These are phyloP conservation scores for Aplysina aerophoba DNA, from an alignment of 37 sponge, comb jelly and placozoan genomes.

Conservation along the genomic window DNA sequence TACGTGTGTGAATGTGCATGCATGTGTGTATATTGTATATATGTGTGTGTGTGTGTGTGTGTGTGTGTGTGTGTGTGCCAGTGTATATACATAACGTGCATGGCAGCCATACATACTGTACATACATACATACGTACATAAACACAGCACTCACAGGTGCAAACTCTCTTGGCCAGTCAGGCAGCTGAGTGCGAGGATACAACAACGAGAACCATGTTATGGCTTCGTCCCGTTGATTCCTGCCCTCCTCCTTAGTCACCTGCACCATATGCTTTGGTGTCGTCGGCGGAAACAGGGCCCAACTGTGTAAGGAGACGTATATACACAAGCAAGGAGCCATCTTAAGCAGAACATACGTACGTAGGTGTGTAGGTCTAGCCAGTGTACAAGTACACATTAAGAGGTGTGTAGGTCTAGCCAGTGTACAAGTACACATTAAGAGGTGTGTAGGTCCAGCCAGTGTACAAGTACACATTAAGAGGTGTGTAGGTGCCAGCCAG, in stretches of 20 bases:
- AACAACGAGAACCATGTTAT: slow-evolving; percentile 88
- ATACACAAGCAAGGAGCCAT: neutral
- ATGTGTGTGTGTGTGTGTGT: neutral
- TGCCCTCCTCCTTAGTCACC: slow-evolving; percentile 62
- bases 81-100: neutral
- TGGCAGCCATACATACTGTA: neutral
- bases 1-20: too few relatives aligned
- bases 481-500: too few relatives aligned
- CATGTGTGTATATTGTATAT: neutral
- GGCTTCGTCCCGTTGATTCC: slow-evolving; percentile 85
- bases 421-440: too few relatives aligned
- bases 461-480: too few relatives aligned
- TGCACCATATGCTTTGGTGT: slow-evolving; percentile 88
- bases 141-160: slow-evolving; percentile 71
- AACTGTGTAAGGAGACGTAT: slow-evolving; percentile 49
- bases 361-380: too few relatives aligned
- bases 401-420: too few relatives aligned
- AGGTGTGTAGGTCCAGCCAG: too few relatives aligned
- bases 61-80: neutral
- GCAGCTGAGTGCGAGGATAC: slow-evolving; percentile 84
- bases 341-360: neutral
- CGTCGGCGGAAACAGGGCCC: slow-evolving; percentile 95
- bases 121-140: neutral
- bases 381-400: too few relatives aligned
- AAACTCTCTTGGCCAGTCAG: slow-evolving; percentile 89